These are phyloP conservation scores for Rhinogobius similis DNA, from an alignment of 2,113 vertebrate genomes.

Conservation along the genomic window DNA sequence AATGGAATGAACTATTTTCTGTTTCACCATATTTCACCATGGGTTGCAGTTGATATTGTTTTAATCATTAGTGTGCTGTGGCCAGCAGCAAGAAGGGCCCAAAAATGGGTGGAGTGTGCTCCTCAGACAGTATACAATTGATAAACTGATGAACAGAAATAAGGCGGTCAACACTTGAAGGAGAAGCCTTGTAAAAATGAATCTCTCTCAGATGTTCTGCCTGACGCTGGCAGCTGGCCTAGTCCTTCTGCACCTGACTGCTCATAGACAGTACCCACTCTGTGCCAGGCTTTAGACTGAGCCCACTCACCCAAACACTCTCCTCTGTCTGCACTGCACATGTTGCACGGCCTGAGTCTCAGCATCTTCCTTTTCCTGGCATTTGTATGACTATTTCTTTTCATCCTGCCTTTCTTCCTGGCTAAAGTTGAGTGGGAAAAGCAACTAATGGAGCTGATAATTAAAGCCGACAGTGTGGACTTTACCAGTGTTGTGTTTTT, in stretches of 20 bases:
- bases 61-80: neutral
- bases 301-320: slow-evolving; percentile 21
- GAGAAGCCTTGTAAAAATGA: neutral
- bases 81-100: neutral
- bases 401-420: slow-evolving; percentile 15
- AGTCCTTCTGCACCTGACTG: slow-evolving; percentile 40
- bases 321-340: slow-evolving; percentile 68
- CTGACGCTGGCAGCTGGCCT: slow-evolving; percentile 14
- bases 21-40: neutral
- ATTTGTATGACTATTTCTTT: neutral
- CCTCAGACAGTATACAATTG: neutral
- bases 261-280: slow-evolving; percentile 2
- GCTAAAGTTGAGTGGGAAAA: neutral
- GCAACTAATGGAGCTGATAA: slow-evolving; percentile 10
- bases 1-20: too few relatives aligned
- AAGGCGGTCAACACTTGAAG: neutral
- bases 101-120: neutral
- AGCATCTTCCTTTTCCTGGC: slow-evolving; percentile 29
- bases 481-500: slow-evolving; percentile 7
- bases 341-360: slow-evolving; percentile 59
- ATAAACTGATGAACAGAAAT: neutral
- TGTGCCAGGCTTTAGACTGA: slow-evolving; percentile 14
- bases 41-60: neutral
- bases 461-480: neutral
- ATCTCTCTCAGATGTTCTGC: slow-evolving; percentile 24